These are phyloP conservation scores for Antedon mediterranea DNA, from an alignment of 53 echinoderm and acorn worm species.

Conservation along the genomic window DNA sequence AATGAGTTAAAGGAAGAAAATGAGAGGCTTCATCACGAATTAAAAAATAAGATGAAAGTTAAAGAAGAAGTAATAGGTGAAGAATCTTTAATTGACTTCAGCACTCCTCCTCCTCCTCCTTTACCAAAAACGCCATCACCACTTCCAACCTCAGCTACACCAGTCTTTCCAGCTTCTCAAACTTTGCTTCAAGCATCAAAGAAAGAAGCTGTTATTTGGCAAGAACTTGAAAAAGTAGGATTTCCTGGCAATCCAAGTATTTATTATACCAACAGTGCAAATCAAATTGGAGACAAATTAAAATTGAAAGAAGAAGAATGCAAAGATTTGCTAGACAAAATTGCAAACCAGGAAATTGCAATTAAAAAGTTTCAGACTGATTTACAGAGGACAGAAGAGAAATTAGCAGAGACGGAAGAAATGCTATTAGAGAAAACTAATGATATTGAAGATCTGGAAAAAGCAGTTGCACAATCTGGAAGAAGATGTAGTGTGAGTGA, in stretches of 20 bases:
- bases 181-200: neutral
- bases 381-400: conserved; percentile 9
- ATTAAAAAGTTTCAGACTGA: conserved; percentile 30
- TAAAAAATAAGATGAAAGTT: conserved; percentile 4
- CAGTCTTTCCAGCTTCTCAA: neutral
- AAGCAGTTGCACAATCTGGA: conserved; percentile 20
- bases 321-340: conserved; percentile 60
- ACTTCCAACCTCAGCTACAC: too few relatives aligned
- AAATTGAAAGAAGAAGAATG: neutral
- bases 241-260: neutral
- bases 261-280: neutral
- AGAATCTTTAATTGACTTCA: neutral
- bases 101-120: neutral
- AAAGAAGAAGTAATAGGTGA: conserved; percentile 1
- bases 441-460: conserved; percentile 25
- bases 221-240: neutral
- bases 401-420: neutral
- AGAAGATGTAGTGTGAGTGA: conserved; percentile 6
- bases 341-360: conserved; percentile 37
- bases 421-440: neutral
- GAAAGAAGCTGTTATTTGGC: neutral
- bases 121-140: neutral
- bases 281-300: neutral
- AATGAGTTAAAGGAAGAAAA: conserved; percentile 35
- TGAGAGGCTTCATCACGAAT: conserved; percentile 24